A percentile compares a stretch with the other conserved stretches of the same genome.
phyloP scores from a whole-genome alignment of 2,888 invertebrate species.

The Coenonympha arcania region DNA sequence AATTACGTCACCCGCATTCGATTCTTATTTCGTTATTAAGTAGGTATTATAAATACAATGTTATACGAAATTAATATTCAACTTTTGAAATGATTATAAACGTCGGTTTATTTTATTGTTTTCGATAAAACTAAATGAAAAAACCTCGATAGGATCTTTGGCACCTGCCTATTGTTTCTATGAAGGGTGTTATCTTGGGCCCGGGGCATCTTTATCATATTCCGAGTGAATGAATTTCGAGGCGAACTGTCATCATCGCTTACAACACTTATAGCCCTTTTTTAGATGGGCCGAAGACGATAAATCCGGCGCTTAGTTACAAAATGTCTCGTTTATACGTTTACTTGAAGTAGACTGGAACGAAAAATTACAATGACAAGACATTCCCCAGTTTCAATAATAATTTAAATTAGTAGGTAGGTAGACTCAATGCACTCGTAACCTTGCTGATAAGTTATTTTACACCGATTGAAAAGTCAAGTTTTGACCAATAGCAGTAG shows the following conservation, averaged over 20 bases:
- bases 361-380: slow-evolving; percentile 15
- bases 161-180: slow-evolving; percentile 32
- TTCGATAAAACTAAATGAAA: slow-evolving; percentile 12
- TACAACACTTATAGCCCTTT: slow-evolving; percentile 51
- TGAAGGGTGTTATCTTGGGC: slow-evolving; percentile 29
- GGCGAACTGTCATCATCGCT: slow-evolving; percentile 52
- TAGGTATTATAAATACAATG: neutral
- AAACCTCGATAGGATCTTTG: slow-evolving; percentile 20
- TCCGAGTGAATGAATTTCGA: slow-evolving; percentile 57
- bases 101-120: slow-evolving; percentile 22
- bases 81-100: slow-evolving; percentile 17
- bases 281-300: slow-evolving; percentile 52
- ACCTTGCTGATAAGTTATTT: no score
- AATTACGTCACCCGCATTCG: slow-evolving; percentile 1
- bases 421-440: no score
- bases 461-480: no score
- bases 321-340: slow-evolving; percentile 62
- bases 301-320: slow-evolving; percentile 56
- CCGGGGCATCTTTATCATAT: slow-evolving; percentile 41
- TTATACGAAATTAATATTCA: slow-evolving; percentile 7
- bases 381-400: no score
- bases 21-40: no score
- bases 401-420: no score
- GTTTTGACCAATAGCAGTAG: no score
- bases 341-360: slow-evolving; percentile 16